Evolutionary conservation across 2,888 invertebrate species (phyloP).

Genomic region (Bibio marci): DNA sequence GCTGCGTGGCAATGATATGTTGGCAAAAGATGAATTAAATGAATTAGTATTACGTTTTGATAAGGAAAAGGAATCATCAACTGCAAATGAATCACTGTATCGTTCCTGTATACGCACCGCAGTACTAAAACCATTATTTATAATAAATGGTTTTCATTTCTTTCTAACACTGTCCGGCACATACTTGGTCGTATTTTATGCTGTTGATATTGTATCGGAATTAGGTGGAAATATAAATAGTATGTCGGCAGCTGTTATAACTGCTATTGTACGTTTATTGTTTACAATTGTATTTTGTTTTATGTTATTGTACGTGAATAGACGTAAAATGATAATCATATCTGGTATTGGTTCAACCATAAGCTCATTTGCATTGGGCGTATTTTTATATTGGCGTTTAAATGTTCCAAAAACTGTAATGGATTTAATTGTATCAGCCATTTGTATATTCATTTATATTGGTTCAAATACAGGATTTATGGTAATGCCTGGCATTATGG

Average conservation of each 20-base stretch:
- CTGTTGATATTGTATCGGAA: conserved; percentile 50
- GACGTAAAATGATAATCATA: conserved; percentile 44
- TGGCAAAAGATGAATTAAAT: conserved; percentile 41
- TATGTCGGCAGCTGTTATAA: conserved; percentile 46
- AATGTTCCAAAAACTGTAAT: conserved; percentile 19
- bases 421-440: conserved; percentile 26
- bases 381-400: conserved; percentile 29
- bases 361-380: conserved; percentile 41
- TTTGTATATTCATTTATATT: conserved; percentile 47
- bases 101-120: conserved; percentile 36
- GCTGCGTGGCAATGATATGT: conserved; percentile 39
- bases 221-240: conserved; percentile 29
- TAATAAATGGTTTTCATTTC: conserved; percentile 54
- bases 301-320: conserved; percentile 42
- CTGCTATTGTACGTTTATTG: conserved; percentile 44
- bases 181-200: conserved; percentile 62
- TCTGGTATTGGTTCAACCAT: conserved; percentile 50
- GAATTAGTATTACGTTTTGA: conserved; percentile 41
- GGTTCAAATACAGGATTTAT: conserved; percentile 60
- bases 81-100: conserved; percentile 30
- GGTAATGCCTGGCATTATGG: conserved; percentile 56
- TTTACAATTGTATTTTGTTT: conserved; percentile 49
- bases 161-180: conserved; percentile 60
- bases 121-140: conserved; percentile 51
- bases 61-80: conserved; percentile 32